Base-by-base conservation (phyloP, 1,140 invertebrate species). In the Leptoteleia sp. region DNA sequence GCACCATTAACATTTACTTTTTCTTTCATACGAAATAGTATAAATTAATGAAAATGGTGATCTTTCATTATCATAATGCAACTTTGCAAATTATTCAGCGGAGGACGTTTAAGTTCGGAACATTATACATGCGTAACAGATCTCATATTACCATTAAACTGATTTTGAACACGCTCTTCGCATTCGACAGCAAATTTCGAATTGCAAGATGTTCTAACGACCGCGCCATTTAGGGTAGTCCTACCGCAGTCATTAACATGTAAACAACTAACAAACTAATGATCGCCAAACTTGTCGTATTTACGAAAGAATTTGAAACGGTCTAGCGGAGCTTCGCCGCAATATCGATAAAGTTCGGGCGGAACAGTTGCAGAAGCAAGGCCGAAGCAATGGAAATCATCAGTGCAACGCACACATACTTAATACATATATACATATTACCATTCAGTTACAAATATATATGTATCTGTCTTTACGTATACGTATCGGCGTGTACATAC, bases 81-180 rank as follows among this genome's bases (percentile, higher is more conserved):
- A 31, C 29, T 52, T 52, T 16, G 50, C 38, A 54, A 54, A 54
- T 38, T 25, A 25, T 35, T 54, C 25, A 13, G n/a, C n/a, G 6
- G 8, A 38, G 40, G 16, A 54, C 33, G 12, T 40, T 38, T 54
- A 11, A 38, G 33, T 54, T 54, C 27, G 13, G 35, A 29, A 25
- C 9, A 54, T 35, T 31, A 27, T 38, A 35, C 13, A 38, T 38
- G 17, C 50, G n/a, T 54, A 38, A n/a, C n/a, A 52, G 50, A 25
- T 38, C 50, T 17, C 31, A n/a, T 22, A 54, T 54, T 54, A 54
- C 33, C 50, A 54, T 54, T 25, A 38, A 54, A 37, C 50, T n/a
- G n/a, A n/a, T 4, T 37, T 25, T 17, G 40, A 38, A 38, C 19
- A 40, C 13, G 43, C 38, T 57, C 11, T 5, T 42, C 25, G 15